Base-by-base conservation (phyloP, 2,888 invertebrate species). In the Drosophila robusta region DNA sequence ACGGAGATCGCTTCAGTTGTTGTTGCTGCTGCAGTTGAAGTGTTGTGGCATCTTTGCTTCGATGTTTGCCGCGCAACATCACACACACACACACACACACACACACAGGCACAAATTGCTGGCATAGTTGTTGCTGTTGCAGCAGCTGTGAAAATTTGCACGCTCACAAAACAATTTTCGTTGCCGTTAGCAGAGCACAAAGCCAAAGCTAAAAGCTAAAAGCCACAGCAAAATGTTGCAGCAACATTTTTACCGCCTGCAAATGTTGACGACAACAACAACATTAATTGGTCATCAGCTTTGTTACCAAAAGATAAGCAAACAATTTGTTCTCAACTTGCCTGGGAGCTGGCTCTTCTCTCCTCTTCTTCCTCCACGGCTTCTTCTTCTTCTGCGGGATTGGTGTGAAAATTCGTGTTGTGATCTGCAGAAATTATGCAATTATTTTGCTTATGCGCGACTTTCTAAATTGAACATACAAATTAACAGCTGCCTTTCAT, bases 281-380 rank as follows among this genome's bases (percentile, higher is more conserved):
- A 75, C 80, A 86, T 90, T 90, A 90, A 90, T 90, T 90, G 90
- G 90, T 85, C 80, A 80, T 85, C 80, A 80, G 75, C 80, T 74
- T 81, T 74, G 78, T 75, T 78, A 65, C 62, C 75, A 14, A 79
- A 76, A 85, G 82, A 85, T 80, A 81, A 85, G 79, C 77, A 71
- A 77, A 80, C 80, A 83, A 83, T 82, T 81, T 81, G 84, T 81
- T 80, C 71, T 69, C 32, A 3, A 34, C 24, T n/a, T 12, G 63
- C 56, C 60, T 70, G 63, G 42, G 38, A 70, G 57, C 63, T n/a
- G 11, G 29, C 32, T 58, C 3, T 11, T 5, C 34, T 41, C 56
- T n/a, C 12, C 44, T 9, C 22, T 45, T 2, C 24, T 14, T 55
- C 4, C 0, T 41, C 16, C 8, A 1, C 1, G 8, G 9, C 7